Base-by-base conservation (phyloP, 2,113 vertebrate species). In the Festucalex cinctus region DNA sequence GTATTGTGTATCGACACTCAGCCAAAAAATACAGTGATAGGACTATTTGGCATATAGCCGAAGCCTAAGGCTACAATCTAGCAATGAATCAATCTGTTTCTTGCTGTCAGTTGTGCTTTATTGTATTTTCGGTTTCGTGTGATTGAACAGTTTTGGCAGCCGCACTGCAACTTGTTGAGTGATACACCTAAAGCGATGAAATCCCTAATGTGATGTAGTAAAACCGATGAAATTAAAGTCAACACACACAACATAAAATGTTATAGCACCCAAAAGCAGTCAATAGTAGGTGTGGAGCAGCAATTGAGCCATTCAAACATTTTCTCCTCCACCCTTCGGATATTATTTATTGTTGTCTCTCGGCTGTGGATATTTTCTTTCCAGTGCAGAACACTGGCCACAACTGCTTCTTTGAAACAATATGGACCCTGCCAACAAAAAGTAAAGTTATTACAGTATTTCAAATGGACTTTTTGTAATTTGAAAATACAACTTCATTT, bases 161-260 rank as follows among this genome's bases (percentile, higher is more conserved):
- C 60, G 63, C 64, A 51, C 2, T 57, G 63, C 66, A 66, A 63
- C 68, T 60, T 73, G 56, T 69, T 83, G 41, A 69, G 66, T 37
- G 63, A 68, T 66, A 58, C 70, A 81, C 65, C 57, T 74, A 71
- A 26, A 59, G 78, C 66, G 68, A 69, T 70, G 60, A 80, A 82
- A 85, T n/a, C 35, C 19, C 37, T 35, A 43, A 71, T 78, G 58
- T 72, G 39, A 17, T 60, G 58, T 24, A 63, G 41, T 70, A 78
- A 85, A 84, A 73, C 10, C 1, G 24, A 36, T 20, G 63, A 68
- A 70, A 65, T 73, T 66, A 63, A 75, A 64, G 17, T 66, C 56
- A 43, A 73, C n/a, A 69, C 59, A 66, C 10, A 71, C 17, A 24
- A 39, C 64, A 68, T 79, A 73, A 71, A 75, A 69, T 24, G 16